Conservation (phyloP, 2,113 vertebrate species). For the Oncorhynchus nerka region DNA sequence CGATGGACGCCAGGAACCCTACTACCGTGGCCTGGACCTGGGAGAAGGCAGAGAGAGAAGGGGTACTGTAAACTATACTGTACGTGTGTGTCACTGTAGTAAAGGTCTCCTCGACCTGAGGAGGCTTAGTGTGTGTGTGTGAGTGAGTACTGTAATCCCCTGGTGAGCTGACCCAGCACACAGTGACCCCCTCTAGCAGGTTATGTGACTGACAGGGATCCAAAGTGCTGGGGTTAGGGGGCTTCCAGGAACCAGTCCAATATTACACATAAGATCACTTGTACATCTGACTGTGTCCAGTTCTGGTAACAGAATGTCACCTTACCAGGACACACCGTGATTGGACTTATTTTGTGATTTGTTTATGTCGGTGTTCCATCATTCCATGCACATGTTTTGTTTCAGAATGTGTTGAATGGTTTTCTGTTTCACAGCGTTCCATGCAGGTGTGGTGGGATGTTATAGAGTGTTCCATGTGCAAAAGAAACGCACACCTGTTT, state of each 20-base stretch:
- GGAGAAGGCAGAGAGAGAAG: neutral
- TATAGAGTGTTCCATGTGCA: conserved; percentile 6
- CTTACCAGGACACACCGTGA: neutral
- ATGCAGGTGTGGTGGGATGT: neutral
- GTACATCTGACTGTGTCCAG: no score
- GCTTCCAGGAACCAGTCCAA: conserved; percentile 31
- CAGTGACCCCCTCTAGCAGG: neutral
- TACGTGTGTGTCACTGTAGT: neutral
- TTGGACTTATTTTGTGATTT: neutral
- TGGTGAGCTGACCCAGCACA: neutral
- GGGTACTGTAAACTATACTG: neutral
- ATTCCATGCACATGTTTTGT: no score
- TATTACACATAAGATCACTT: no score
- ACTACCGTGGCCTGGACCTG: conserved; percentile 98
- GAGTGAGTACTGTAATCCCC: neutral
- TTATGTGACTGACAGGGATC: neutral
- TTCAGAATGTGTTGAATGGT: neutral
- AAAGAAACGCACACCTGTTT: no score
- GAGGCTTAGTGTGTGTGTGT: neutral
- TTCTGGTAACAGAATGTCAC: no score
- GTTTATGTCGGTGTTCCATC: neutral
- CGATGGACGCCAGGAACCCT: conserved; percentile 94
- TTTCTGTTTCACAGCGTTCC: neutral
- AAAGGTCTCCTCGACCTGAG: no score
- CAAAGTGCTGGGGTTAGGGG: neutral